Base-by-base conservation (phyloP, 2,888 invertebrate species). In the Apodemia hepburni region DNA sequence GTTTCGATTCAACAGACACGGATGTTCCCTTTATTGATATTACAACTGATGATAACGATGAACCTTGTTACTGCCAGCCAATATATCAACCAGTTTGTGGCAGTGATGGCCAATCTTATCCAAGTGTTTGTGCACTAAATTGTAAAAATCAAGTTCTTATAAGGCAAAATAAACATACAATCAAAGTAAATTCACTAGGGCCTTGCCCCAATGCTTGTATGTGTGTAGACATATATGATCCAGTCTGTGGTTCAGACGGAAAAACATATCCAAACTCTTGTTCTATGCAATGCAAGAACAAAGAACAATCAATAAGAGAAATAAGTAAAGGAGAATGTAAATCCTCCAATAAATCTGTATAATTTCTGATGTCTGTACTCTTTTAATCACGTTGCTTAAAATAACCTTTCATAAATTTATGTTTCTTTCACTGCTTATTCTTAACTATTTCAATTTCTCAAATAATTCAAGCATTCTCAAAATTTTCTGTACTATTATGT, bases 201-300 rank as follows among this genome's bases (percentile, higher is more conserved):
- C 59, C 65, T 15, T 69, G 70, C 54, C 2, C 22, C n/a, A 59
- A 42, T 51, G 68, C 49, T 6, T 73, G 72, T 61, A 5, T 54
- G 1, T 54, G 51, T 54, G 29, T 61, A 27, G n/a, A 57, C 5
- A 38, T 61, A 11, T 64, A 66, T 38, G 68, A 65, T 4, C 74
- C 73, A 8, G 70, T 75, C 3, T 77, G 77, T 58, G 76, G 71
- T 1, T 67, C 66, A n/a, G 71, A 76, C 60, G 70, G 70, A 0
- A 88, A 92, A 65, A 57, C 57, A 22, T 57, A 29, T 29, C 29
- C 57, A n/a, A 57, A 57, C 8, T 15, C 57, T 57, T 57, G 57
- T 57, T 22, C 29, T 3, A 5, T 54, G 8, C 27, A 54, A 5
- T 54, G 51, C 3, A 54, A 54, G 3, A 54, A 54, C 1, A 18